Conservation (phyloP, 2,888 invertebrate genomes). For the Troides oblongomaculatus region DNA sequence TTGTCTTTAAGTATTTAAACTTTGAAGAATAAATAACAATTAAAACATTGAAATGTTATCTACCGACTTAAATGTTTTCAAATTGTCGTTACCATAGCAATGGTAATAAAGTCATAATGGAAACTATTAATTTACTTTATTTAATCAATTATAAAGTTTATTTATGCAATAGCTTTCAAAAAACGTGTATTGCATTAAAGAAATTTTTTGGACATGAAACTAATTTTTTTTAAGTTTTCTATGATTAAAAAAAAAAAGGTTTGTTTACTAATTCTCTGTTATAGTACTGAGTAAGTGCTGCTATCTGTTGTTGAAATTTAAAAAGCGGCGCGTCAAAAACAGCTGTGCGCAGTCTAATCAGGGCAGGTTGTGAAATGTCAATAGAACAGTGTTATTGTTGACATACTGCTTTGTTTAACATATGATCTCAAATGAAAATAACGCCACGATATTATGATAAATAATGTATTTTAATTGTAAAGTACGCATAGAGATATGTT, state of each 20-base stretch:
- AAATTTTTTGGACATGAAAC: too few relatives aligned
- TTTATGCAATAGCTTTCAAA: too few relatives aligned
- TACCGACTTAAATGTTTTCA: neutral
- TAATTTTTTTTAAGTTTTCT: too few relatives aligned
- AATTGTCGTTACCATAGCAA: slow-evolving; percentile 52
- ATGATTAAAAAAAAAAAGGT: neutral
- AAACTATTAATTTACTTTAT: too few relatives aligned
- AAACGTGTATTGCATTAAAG: too few relatives aligned
- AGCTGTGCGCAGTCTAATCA: slow-evolving; percentile 72
- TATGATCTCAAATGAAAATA: slow-evolving; percentile 57
- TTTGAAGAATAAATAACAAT: too few relatives aligned
- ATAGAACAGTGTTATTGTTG: slow-evolving; percentile 58
- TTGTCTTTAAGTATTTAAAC: too few relatives aligned
- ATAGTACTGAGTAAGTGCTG: slow-evolving; percentile 49
- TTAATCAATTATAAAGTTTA: too few relatives aligned
- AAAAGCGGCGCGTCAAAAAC: slow-evolving; percentile 62
- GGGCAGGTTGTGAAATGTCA: slow-evolving; percentile 45
- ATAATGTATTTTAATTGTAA: slow-evolving; percentile 1
- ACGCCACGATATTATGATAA: slow-evolving; percentile 23
- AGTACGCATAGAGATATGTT: neutral
- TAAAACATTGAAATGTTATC: too few relatives aligned
- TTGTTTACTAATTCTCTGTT: slow-evolving; percentile 40
- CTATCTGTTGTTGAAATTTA: slow-evolving; percentile 49
- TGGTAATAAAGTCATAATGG: slow-evolving; percentile 21
- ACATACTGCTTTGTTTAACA: slow-evolving; percentile 71